A percentile compares a stretch with the other conserved stretches of the same genome.
Conservation (phyloP, 2,888 invertebrate genomes). For the Archaeoteleia sp. region DNA sequence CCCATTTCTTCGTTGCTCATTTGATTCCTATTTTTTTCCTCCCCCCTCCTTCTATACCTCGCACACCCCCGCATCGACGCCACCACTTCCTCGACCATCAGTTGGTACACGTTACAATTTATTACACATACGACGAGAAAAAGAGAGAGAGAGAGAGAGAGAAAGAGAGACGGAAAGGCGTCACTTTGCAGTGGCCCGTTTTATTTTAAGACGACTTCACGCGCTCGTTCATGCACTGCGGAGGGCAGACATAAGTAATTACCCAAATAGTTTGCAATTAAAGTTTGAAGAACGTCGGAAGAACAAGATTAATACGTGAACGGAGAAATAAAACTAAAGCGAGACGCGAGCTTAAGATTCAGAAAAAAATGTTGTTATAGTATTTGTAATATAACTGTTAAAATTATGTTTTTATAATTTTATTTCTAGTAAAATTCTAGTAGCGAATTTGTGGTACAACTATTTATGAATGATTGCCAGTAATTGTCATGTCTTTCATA, state of each 20-base stretch:
- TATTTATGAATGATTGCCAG: too few relatives aligned
- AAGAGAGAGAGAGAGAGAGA: neutral
- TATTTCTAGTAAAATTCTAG: too few relatives aligned
- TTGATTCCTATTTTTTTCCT: slow-evolving; percentile 51
- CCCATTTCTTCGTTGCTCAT: too few relatives aligned
- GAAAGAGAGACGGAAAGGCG: slow-evolving; percentile 6
- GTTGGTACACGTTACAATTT: slow-evolving; percentile 52
- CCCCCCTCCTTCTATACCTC: too few relatives aligned
- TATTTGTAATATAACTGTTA: too few relatives aligned
- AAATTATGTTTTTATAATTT: too few relatives aligned
- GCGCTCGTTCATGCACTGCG: slow-evolving; percentile 24
- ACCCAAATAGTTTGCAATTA: slow-evolving; percentile 18
- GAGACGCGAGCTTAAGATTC: too few relatives aligned
- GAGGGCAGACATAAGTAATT: slow-evolving; percentile 19
- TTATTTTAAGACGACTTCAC: slow-evolving; percentile 46
- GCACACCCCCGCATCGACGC: too few relatives aligned
- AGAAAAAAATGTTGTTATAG: too few relatives aligned
- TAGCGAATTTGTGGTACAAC: too few relatives aligned
- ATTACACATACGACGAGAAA: slow-evolving; percentile 45
- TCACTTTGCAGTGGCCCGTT: slow-evolving; percentile 53
- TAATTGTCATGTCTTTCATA: too few relatives aligned
- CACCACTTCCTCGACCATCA: slow-evolving; percentile 46
- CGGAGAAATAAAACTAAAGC: too few relatives aligned
- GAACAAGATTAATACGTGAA: slow-evolving; percentile 32
- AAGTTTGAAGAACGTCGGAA: slow-evolving; percentile 39